Base-by-base conservation (phyloP, 1,140 invertebrate genomes). In the Wasmannia auropunctata region DNA sequence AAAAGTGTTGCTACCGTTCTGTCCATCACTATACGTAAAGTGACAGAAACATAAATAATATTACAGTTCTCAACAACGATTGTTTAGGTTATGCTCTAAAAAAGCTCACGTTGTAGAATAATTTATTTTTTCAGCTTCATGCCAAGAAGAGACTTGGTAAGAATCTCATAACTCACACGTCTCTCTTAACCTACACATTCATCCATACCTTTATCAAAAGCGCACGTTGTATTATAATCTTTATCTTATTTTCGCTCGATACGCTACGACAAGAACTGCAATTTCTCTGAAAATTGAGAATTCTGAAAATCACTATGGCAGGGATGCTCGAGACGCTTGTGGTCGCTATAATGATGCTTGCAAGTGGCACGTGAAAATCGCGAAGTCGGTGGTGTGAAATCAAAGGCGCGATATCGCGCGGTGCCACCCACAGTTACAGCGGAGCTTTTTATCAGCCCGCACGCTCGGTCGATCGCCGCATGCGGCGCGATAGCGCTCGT, bases 371-470 rank as follows among this genome's bases (percentile, higher is more conserved):
- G 25, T 25, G 60, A 79, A 56, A 70, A 77, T 85, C 11, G 37
- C 49, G 1, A 85, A 80, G 46, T 43, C 49, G 19, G 6, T 63
- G 22, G n/a, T 49, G 74, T 58, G 3, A 79, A 80, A 86, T 86
- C 75, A 19, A 80, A 51, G 34, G n/a, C 75, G 37, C 25, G 54
- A 37, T 76, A 60, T 67, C 72, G 22, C 46, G 43, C 14, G 65
- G 63, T 40, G 65, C 56, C 80, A 75, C 46, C 74, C 74, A 56
- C 46, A 10, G 16, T 65, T 83, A 28, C 22, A 22, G 43, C 8
- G 25, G 31, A 14, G n/a, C 28, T 60, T 65, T 65, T 85, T 87
- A 74, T 85, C 80, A 40, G 25, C 46, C 31, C 46, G 19, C 49
- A 51, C 69, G 34, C 58, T 63, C 37, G 31, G 54, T 22, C 49